Percentiles rank a stretch among this genome's conserved stretches.
Evolutionary conservation across 2,888 invertebrate genomes (phyloP).

Genomic region (Calameuta filiformis): DNA sequence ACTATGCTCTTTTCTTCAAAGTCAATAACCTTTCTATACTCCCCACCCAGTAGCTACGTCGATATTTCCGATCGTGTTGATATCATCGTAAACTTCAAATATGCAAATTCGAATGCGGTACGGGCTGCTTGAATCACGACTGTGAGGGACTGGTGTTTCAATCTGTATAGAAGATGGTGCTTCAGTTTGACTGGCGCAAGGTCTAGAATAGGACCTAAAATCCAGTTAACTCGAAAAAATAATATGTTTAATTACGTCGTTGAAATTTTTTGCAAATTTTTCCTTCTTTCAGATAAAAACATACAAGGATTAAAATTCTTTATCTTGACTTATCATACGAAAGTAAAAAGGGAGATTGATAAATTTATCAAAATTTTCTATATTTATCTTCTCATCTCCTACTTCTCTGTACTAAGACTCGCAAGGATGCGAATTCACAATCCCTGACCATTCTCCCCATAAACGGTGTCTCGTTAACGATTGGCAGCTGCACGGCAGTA

Average conservation of each 20-base stretch:
- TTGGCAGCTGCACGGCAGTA: not conserved
- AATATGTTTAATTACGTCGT: too few species aligned
- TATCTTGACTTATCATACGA: too few species aligned
- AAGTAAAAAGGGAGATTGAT: too few species aligned
- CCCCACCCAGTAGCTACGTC: not conserved
- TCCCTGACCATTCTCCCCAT: not conserved
- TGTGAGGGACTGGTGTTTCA: not conserved
- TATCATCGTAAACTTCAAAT: conserved; percentile 40
- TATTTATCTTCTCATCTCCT: too few species aligned
- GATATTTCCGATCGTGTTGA: conserved; percentile 48
- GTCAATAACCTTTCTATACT: not conserved
- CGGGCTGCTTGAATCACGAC: not conserved
- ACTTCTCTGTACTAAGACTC: too few species aligned
- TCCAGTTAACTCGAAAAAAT: too few species aligned
- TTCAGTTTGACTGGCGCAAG: not conserved
- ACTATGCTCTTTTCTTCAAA: not conserved
- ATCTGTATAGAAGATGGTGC: not conserved
- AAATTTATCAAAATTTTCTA: too few species aligned
- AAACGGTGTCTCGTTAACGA: not conserved
- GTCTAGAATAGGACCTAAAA: too few species aligned
- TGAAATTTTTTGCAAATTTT: too few species aligned
- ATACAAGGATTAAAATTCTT: too few species aligned
- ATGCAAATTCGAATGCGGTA: conserved; percentile 23
- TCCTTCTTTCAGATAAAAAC: too few species aligned
- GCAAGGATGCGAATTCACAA: not conserved